A percentile compares a stretch with the other conserved stretches of the same genome.
Evolutionary conservation across 2,888 invertebrate genomes (phyloP).

Genomic region (Phytoseiulus persimilis): DNA sequence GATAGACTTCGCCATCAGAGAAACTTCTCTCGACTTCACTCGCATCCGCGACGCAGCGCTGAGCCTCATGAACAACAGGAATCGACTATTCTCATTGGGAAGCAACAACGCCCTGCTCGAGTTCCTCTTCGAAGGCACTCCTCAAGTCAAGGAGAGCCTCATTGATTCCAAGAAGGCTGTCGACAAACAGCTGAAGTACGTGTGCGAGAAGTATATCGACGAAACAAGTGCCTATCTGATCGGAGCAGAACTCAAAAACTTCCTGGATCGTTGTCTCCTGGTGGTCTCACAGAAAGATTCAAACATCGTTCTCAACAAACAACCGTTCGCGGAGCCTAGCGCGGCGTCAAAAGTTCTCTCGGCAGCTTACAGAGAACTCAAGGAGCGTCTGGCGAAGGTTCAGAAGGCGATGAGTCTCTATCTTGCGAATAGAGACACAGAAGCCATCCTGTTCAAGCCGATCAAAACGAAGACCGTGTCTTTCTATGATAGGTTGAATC

Average conservation of each 20-base stretch:
- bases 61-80: constrained; percentile 59
- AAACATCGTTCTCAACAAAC: constrained; percentile 51
- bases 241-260: constrained; percentile 26
- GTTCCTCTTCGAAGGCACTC: constrained; percentile 58
- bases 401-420: constrained; percentile 89
- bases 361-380: constrained; percentile 69
- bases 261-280: constrained; percentile 40
- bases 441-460: constrained; percentile 88
- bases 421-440: constrained; percentile 89
- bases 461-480: constrained; percentile 56
- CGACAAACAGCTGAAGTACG: constrained; percentile 76
- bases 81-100: constrained; percentile 74
- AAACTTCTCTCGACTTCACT: constrained; percentile 82
- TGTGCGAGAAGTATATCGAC: constrained; percentile 79
- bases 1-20: constrained; percentile 81
- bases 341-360: constrained; percentile 64
- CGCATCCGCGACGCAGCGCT: constrained; percentile 52
- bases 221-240: constrained; percentile 59
- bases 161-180: constrained; percentile 93
- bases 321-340: constrained; percentile 63
- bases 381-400: constrained; percentile 66
- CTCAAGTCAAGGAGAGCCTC: constrained; percentile 69
- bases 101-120: constrained; percentile 85
- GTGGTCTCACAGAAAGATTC: constrained; percentile 47
- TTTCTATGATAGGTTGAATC: constrained; percentile 12